Evolutionary conservation across 2,797 vertebrate genomes (phyloP).

Genomic region (Schizopygopsis pylzovi): DNA sequence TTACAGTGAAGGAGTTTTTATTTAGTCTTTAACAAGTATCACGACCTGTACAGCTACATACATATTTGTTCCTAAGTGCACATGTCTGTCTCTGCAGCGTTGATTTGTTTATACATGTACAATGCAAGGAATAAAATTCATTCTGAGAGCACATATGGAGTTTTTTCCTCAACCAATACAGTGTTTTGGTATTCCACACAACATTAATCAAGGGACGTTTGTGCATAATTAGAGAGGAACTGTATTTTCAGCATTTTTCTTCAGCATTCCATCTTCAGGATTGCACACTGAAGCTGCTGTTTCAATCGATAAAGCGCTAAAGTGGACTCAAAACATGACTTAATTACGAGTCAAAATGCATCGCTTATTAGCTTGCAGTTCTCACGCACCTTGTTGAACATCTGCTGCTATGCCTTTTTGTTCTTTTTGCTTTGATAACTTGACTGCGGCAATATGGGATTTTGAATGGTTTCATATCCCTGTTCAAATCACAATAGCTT

Average conservation of each 20-base stretch:
- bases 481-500: not conserved
- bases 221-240: not conserved
- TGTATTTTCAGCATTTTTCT: slow-evolving; percentile 2
- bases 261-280: not conserved
- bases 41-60: not conserved
- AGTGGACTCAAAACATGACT: slow-evolving; percentile 3
- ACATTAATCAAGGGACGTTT: not conserved
- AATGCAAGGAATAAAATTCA: not conserved
- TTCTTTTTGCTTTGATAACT: slow-evolving; percentile 10
- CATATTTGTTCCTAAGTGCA: not conserved
- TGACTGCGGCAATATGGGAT: not conserved
- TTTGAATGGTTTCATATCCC: slow-evolving; percentile 1
- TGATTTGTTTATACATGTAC: not conserved
- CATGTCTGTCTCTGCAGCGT: not conserved
- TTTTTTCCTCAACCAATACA: not conserved
- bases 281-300: not conserved
- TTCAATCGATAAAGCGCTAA: not conserved
- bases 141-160: not conserved
- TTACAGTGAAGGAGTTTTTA: not conserved
- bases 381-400: slow-evolving; percentile 10
- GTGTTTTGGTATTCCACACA: slow-evolving; percentile 28
- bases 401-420: slow-evolving; percentile 1
- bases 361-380: slow-evolving; percentile 3
- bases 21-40: not conserved
- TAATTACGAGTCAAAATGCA: slow-evolving; percentile 19